phyloP scores from a whole-genome alignment of 2,888 invertebrate genomes.

The Diarsia mendica region DNA sequence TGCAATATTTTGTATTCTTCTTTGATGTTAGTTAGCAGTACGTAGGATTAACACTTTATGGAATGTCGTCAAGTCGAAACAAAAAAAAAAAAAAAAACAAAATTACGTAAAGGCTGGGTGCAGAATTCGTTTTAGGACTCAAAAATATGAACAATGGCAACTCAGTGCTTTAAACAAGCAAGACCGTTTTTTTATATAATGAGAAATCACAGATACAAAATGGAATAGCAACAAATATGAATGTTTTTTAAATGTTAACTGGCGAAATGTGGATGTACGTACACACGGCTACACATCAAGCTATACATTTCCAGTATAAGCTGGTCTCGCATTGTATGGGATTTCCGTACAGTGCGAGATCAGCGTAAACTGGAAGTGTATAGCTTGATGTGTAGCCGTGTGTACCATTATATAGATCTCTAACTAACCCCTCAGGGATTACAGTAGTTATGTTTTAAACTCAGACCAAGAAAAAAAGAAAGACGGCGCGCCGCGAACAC shows the following conservation, averaged over 20 bases:
- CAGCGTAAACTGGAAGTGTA: no score
- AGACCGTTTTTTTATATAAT: conserved; percentile 12
- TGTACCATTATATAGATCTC: no score
- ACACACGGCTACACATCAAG: no score
- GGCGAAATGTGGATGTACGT: no score
- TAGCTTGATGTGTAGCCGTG: no score
- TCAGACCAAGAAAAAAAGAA: no score
- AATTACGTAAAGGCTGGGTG: not conserved
- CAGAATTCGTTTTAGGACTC: not conserved
- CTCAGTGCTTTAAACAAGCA: conserved; percentile 22
- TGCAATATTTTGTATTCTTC: not conserved
- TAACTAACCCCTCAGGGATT: not conserved
- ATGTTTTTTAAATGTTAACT: not conserved
- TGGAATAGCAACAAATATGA: conserved; percentile 24
- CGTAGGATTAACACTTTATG: not conserved
- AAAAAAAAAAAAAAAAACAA: not conserved
- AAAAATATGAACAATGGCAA: conserved; percentile 48
- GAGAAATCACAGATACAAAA: conserved; percentile 39
- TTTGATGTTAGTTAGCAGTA: not conserved
- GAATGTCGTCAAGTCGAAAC: not conserved
- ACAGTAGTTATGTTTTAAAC: no score
- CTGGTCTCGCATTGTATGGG: no score
- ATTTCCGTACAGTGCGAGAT: no score
- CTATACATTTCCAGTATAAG: no score
- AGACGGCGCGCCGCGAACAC: no score